A percentile compares a stretch with the other conserved stretches of the same genome.
These are phyloP conservation scores for Sigmodon hispidus DNA, from an alignment of 2,113 vertebrate genomes.

Conservation along the genomic window DNA sequence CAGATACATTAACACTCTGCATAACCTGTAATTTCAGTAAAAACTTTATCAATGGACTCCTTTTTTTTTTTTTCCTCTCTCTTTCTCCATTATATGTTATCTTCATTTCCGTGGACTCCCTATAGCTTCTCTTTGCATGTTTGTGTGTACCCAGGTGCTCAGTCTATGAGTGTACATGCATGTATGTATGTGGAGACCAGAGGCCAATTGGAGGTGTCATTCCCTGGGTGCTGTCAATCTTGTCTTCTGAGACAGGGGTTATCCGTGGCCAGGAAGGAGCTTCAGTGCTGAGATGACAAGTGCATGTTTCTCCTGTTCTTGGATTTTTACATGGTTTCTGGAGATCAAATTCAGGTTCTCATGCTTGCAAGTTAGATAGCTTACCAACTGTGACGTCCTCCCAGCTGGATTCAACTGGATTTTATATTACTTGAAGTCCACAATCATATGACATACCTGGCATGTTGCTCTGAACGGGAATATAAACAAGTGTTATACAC, in stretches of 20 bases:
- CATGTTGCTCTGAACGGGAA: not conserved
- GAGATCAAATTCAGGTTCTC: not conserved
- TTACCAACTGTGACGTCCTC: not conserved
- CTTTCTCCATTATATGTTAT: not conserved
- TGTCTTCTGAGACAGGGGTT: not conserved
- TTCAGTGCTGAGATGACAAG: not conserved
- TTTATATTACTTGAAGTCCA: not conserved
- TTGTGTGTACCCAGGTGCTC: no score
- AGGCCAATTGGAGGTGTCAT: not conserved
- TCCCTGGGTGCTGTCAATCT: not conserved
- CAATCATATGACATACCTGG: not conserved
- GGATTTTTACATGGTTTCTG: not conserved
- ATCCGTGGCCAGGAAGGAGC: not conserved
- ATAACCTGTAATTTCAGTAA: not conserved
- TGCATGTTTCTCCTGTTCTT: not conserved
- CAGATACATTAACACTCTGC: not conserved
- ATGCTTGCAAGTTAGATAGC: not conserved
- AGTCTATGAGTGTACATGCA: no score
- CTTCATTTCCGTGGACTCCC: not conserved
- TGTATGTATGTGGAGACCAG: no score
- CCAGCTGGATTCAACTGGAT: not conserved
- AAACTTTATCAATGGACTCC: not conserved
- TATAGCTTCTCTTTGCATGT: not conserved
- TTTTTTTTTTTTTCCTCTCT: no score
- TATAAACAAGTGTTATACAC: not conserved